phyloP scores from a whole-genome alignment of 2,888 invertebrate genomes.

The Criorhina ranunculi region DNA sequence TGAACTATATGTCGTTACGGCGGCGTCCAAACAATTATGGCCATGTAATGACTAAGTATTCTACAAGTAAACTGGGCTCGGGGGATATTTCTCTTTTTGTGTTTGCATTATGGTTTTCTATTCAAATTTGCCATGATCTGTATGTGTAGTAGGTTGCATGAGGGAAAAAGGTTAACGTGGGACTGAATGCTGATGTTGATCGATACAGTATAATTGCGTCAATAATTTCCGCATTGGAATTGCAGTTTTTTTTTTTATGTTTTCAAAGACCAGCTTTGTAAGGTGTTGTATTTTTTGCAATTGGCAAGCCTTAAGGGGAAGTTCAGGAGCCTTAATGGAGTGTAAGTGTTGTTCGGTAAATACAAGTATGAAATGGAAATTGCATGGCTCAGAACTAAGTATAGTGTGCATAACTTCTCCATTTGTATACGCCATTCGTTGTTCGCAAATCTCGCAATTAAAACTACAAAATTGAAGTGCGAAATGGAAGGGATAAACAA shows the following conservation, averaged over 20 bases:
- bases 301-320: too few relatives aligned
- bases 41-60: constrained; percentile 73
- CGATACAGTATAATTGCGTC: constrained; percentile 68
- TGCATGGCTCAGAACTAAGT: too few relatives aligned
- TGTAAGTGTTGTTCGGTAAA: background rate
- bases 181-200: constrained; percentile 66
- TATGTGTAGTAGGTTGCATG: constrained; percentile 34
- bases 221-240: constrained; percentile 66
- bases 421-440: too few relatives aligned
- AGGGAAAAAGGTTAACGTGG: constrained; percentile 71
- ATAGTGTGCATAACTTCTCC: too few relatives aligned
- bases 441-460: too few relatives aligned
- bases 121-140: constrained; percentile 70
- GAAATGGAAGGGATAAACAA: too few relatives aligned
- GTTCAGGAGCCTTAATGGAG: background rate
- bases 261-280: constrained; percentile 6
- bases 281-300: constrained; percentile 46
- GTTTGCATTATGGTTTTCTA: constrained; percentile 68
- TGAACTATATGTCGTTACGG: constrained; percentile 74
- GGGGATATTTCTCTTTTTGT: constrained; percentile 54
- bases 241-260: constrained; percentile 37
- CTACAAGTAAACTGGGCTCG: constrained; percentile 53
- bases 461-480: too few relatives aligned
- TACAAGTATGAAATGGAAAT: too few relatives aligned
- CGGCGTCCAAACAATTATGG: constrained; percentile 73